These are phyloP conservation scores for Dasyprocta punctata DNA, from an alignment of 2,113 vertebrate species.

Conservation along the genomic window DNA sequence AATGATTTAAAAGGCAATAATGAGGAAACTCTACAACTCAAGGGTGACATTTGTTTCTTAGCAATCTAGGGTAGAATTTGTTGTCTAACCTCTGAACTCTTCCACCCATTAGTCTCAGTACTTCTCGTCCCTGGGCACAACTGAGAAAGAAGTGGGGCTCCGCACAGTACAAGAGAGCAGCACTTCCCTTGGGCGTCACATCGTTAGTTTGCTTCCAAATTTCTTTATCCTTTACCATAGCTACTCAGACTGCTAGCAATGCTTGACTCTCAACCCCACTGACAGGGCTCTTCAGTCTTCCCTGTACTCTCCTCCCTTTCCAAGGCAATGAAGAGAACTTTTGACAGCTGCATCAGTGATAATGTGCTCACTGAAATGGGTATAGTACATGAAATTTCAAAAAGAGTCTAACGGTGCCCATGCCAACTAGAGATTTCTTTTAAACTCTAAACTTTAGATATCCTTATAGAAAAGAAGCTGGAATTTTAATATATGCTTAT, in stretches of 20 bases:
- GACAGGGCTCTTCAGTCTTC: neutral
- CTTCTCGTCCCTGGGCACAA: neutral
- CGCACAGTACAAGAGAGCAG: neutral
- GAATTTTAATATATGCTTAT: neutral
- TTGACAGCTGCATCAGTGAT: neutral
- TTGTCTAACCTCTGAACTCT: neutral
- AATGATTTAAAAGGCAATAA: neutral
- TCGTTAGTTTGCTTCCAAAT: neutral
- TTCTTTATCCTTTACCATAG: neutral
- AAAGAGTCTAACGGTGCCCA: neutral
- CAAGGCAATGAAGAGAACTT: neutral
- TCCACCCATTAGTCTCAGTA: fast-evolving
- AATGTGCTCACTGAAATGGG: neutral
- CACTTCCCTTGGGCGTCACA: too few relatives aligned
- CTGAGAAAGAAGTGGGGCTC: neutral
- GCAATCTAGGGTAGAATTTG: neutral
- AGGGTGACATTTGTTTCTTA: neutral
- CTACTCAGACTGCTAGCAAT: neutral
- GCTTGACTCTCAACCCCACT: neutral
- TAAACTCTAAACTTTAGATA: neutral
- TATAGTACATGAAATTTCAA: neutral
- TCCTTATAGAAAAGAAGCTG: neutral
- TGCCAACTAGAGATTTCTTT: neutral
- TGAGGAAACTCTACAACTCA: neutral
- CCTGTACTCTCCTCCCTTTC: neutral